Conservation (phyloP, 2,888 invertebrate species). For the Lepetodrilus schrolli region DNA sequence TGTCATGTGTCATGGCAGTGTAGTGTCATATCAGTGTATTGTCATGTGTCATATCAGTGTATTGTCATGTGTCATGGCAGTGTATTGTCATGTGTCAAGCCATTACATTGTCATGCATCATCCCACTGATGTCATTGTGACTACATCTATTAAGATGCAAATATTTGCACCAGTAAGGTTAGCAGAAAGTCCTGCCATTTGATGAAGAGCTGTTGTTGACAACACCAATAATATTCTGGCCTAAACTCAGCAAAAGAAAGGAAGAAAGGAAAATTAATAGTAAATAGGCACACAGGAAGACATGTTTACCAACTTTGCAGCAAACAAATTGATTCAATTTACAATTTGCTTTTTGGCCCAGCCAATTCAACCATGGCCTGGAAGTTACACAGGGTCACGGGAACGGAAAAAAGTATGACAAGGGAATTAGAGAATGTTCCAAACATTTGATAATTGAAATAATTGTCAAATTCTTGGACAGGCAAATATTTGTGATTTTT, state of each 20-base stretch:
- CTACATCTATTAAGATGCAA: background rate
- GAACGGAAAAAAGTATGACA: background rate
- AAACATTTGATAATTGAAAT: background rate
- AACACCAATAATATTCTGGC: background rate
- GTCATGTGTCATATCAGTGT: no score
- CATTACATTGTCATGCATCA: no score
- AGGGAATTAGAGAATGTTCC: background rate
- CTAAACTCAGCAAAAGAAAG: background rate
- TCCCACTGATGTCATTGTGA: no score
- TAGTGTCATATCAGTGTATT: no score
- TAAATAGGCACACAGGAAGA: background rate
- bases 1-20: no score
- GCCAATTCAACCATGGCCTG: background rate
- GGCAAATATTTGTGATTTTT: conserved; percentile 22
- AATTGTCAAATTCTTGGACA: conserved; percentile 2
- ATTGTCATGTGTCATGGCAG: no score
- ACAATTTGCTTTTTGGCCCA: conserved; percentile 7
- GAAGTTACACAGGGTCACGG: background rate
- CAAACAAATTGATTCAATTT: conserved; percentile 24
- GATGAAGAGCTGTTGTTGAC: background rate
- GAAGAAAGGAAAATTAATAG: conserved; percentile 10
- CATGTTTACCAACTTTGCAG: conserved; percentile 10
- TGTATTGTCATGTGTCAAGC: no score
- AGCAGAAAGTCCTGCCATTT: background rate
- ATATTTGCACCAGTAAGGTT: background rate